phyloP scores from a whole-genome alignment of 2,797 vertebrate species.

The Lithobates pipiens region DNA sequence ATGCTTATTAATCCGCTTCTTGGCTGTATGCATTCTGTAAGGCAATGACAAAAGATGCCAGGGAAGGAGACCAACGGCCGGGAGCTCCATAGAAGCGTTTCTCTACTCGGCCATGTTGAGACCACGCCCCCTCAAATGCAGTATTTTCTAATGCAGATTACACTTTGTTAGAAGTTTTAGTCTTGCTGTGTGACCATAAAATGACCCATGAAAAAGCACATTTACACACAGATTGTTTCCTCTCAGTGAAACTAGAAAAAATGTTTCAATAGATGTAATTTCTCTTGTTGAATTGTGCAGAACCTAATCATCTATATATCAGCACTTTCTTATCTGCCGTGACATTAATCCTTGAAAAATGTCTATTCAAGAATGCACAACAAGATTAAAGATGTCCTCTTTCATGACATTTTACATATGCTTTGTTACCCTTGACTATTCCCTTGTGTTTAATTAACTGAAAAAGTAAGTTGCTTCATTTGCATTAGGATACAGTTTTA shows the following conservation, averaged over 20 bases:
- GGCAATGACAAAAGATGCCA: too few relatives aligned
- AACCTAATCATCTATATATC: constrained; percentile 1
- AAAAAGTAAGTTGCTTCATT: constrained; percentile 13
- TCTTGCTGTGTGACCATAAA: too few relatives aligned
- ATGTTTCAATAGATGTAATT: neutral
- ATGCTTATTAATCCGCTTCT: too few relatives aligned
- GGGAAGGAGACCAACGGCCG: too few relatives aligned
- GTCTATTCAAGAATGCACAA: constrained; percentile 16
- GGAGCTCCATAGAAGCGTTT: too few relatives aligned
- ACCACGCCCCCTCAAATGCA: too few relatives aligned
- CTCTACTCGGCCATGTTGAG: too few relatives aligned
- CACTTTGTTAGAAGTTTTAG: too few relatives aligned
- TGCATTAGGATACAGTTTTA: constrained; percentile 15
- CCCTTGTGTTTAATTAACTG: constrained; percentile 26
- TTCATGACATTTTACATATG: constrained; percentile 10
- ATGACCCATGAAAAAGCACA: neutral
- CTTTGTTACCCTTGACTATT: neutral
- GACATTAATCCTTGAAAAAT: constrained; percentile 21
- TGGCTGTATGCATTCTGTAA: too few relatives aligned
- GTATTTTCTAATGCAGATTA: too few relatives aligned
- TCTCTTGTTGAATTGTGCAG: neutral
- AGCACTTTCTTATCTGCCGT: neutral
- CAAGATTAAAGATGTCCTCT: neutral
- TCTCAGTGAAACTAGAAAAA: neutral
- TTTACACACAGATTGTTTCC: neutral